Conservation (phyloP, 2,888 invertebrate species). For the Sesia apiformis region DNA sequence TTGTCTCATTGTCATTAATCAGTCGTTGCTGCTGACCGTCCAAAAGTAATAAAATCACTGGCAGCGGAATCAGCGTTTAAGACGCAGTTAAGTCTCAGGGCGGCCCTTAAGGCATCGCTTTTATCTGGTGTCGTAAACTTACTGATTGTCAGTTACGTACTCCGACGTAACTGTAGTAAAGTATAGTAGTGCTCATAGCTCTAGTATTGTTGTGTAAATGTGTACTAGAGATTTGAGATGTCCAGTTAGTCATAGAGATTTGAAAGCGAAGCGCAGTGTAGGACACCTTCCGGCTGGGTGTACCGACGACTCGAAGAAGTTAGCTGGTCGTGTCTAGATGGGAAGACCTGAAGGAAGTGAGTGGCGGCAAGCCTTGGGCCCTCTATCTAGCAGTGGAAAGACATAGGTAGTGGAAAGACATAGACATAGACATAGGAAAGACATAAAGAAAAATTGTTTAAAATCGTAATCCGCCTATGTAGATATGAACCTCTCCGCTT, state of each 20-base stretch:
- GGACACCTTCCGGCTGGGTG: background rate
- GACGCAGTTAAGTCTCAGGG: slow-evolving; percentile 7
- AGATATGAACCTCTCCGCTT: background rate
- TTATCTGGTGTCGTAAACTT: slow-evolving; percentile 6
- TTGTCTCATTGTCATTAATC: background rate
- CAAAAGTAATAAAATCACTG: background rate
- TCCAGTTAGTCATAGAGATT: too few relatives aligned
- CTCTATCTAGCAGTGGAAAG: too few relatives aligned
- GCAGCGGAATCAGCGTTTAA: slow-evolving; percentile 5
- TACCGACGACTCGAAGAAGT: background rate
- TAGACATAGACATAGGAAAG: too few relatives aligned
- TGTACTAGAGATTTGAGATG: too few relatives aligned
- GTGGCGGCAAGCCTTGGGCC: too few relatives aligned
- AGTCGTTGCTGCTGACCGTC: background rate
- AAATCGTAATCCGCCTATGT: background rate
- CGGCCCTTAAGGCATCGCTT: background rate
- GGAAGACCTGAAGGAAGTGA: too few relatives aligned
- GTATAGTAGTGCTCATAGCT: background rate
- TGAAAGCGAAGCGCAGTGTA: too few relatives aligned
- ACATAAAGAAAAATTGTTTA: too few relatives aligned
- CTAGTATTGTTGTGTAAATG: background rate
- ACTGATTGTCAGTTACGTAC: background rate
- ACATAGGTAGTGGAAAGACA: too few relatives aligned
- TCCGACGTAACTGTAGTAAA: background rate
- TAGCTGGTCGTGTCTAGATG: too few relatives aligned